phyloP scores from a whole-genome alignment of 2,113 vertebrate genomes.

The Corynorhinus townsendii region DNA sequence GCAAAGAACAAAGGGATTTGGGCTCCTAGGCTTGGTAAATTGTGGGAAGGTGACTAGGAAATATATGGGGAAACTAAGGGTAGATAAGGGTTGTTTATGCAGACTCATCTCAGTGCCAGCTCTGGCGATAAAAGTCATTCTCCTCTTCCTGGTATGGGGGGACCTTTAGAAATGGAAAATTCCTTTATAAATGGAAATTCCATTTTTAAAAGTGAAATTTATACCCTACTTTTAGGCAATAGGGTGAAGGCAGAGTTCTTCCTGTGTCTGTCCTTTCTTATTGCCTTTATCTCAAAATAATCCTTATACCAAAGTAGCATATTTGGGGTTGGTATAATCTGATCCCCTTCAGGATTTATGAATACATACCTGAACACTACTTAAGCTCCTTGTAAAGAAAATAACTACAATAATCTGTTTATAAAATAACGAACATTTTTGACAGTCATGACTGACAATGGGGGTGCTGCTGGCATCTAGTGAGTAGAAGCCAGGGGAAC shows the following conservation, averaged over 20 bases:
- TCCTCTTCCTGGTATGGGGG: neutral
- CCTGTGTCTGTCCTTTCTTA: neutral
- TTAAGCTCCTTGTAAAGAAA: neutral
- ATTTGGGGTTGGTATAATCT: neutral
- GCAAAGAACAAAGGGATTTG: neutral
- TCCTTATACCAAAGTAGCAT: neutral
- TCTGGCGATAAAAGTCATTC: neutral
- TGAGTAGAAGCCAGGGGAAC: neutral
- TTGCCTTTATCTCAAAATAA: slow-evolving; percentile 7
- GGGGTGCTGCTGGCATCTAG: neutral
- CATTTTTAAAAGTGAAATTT: neutral
- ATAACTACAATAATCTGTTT: neutral
- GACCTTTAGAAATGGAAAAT: neutral
- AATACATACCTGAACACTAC: neutral
- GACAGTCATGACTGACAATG: neutral
- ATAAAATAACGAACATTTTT: neutral
- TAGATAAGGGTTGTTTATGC: neutral
- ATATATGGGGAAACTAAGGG: neutral
- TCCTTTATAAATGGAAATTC: neutral
- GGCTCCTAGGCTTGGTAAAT: neutral
- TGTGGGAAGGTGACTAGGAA: neutral
- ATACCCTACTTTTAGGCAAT: neutral
- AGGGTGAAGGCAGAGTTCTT: neutral
- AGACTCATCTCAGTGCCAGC: neutral
- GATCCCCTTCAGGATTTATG: neutral